Evolutionary conservation across 2,113 vertebrate species (phyloP).

Genomic region (Polyodon spathula): DNA sequence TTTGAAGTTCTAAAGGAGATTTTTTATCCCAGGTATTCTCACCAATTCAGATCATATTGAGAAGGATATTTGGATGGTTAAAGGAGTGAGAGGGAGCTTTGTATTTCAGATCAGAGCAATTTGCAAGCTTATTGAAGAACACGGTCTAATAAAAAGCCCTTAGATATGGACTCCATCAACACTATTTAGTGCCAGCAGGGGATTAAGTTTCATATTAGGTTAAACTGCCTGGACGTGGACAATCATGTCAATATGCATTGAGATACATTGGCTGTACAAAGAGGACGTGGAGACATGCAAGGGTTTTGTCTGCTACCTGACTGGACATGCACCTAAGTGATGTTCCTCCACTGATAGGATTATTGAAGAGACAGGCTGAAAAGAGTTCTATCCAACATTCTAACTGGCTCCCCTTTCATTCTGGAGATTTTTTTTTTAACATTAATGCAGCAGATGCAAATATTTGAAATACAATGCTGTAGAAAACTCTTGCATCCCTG

Average conservation of each 20-base stretch:
- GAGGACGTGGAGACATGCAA: too few species aligned
- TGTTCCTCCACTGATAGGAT: too few species aligned
- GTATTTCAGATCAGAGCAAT: constrained; percentile 85
- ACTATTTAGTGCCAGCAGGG: constrained; percentile 36
- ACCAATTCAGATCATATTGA: constrained; percentile 62
- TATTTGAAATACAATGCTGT: too few species aligned
- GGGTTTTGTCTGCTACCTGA: too few species aligned
- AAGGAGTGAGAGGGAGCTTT: constrained; percentile 70
- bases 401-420: too few species aligned
- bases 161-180: constrained; percentile 71
- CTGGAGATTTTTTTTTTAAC: too few species aligned
- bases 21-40: constrained; percentile 67
- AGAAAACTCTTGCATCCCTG: too few species aligned
- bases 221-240: constrained; percentile 24
- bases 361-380: too few species aligned
- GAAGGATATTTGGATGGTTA: constrained; percentile 56
- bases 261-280: too few species aligned
- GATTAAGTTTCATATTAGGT: constrained; percentile 44
- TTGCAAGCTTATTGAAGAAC: constrained; percentile 73
- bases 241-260: constrained; percentile 16
- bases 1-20: constrained; percentile 79
- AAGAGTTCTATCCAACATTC: too few species aligned
- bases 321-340: too few species aligned
- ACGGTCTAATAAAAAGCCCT: constrained; percentile 69
- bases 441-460: too few species aligned